Evolutionary conservation across 2,113 vertebrate genomes (phyloP), one percentile per base, ranked within the genome.

Genomic region (Myotis brandtii): DNA sequence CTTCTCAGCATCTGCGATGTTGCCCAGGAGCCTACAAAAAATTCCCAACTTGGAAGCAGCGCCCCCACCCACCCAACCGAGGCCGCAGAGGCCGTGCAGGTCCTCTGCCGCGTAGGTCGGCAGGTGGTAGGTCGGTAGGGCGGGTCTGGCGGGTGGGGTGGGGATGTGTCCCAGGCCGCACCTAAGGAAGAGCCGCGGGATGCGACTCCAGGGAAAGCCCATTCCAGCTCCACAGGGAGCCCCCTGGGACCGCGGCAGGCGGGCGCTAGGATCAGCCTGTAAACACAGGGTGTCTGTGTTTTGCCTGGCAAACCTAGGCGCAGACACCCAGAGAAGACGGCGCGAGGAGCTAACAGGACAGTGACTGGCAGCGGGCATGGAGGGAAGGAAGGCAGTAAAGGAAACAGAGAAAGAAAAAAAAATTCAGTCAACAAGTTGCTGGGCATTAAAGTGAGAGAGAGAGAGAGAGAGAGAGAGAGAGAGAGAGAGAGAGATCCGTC

Each of bases 241-340:
- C 5, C 34, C 56, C n/a, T 10, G 0, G 30, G 50, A 6, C 27
- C 1, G 43, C n/a, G 1, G 43, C 20, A 2, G 30, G 27, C 23
- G 21, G 66, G 48, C 46, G 32, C 21, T 37, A 18, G 46, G 18
- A 34, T 76, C 46, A 10, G 43, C 77, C 56, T 59, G 72, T 75
- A 59, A 73, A 43, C 3, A 43, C 85, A 32, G 17, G 25, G 50
- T 12, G 1, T 25, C 10, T 34, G 32, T 34, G 54, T 6, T 10
- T 75, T 25, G 48, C 30, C 69, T 62, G 16, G 16, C 66, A 34
- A 59, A 18, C 54, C 34, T n/a, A 17, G 70, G 23, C 40, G 17
- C 25, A 59, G 9, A 62, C n/a, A 16, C 25, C 52, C 27, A n/a
- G 52, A 50, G 32, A 27, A 34, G 23, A 11, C 1, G 1, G 18